phyloP scores from a whole-genome alignment of 2,797 vertebrate genomes.

The Trichosurus vulpecula region DNA sequence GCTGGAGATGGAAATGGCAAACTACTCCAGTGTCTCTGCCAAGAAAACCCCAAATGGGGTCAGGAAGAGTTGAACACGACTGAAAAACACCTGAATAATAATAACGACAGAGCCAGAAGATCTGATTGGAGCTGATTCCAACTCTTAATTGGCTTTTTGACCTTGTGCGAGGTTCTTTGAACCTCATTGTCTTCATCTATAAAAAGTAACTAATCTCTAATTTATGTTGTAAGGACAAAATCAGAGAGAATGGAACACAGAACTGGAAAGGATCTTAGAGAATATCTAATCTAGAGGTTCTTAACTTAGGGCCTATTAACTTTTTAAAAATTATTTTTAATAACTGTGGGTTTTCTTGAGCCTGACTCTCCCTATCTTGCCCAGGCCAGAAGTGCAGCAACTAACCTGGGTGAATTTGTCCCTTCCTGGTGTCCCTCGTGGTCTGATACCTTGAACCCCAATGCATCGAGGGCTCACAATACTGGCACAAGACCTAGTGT shows the following conservation, averaged over 20 bases:
- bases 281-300: not conserved
- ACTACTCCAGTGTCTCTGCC: not conserved
- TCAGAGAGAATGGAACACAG: not conserved
- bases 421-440: not conserved
- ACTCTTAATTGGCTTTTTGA: not conserved
- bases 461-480: not conserved
- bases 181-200: not conserved
- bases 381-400: not conserved
- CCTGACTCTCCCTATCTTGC: not conserved
- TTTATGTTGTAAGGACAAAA: not conserved
- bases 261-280: not conserved
- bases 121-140: not conserved
- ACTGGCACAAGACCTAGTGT: not conserved
- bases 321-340: not conserved
- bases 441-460: not conserved
- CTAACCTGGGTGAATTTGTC: not conserved
- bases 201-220: not conserved
- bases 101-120: not conserved
- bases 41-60: not conserved
- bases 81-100: not conserved
- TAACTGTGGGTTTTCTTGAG: not conserved
- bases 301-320: not conserved
- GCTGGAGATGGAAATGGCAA: not conserved
- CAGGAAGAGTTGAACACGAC: too few relatives aligned
- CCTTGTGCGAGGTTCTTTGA: not conserved